Percentiles rank a stretch among this genome's conserved stretches.
phyloP scores from a whole-genome alignment of 53 echinoderm and acorn worm genomes.

The Astropecten irregularis region DNA sequence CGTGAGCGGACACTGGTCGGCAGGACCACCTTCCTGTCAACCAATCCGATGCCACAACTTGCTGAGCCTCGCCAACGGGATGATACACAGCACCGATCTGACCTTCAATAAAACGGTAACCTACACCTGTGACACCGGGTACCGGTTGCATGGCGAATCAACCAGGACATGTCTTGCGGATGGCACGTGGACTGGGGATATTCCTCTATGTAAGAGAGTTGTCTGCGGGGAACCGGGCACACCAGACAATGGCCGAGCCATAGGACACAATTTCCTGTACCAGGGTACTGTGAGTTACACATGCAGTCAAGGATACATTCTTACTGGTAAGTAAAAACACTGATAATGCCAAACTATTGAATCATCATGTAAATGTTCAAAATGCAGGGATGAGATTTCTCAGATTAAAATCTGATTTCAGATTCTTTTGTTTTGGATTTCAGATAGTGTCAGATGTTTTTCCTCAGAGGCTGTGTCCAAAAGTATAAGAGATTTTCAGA shows the following conservation, averaged over 20 bases:
- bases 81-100: slow-evolving; percentile 32
- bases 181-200: slow-evolving; percentile 65
- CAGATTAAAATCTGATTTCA: too few species aligned
- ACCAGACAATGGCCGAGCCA: slow-evolving; percentile 35
- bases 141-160: slow-evolving; percentile 27
- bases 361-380: too few species aligned
- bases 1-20: slow-evolving; percentile 56
- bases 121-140: slow-evolving; percentile 71
- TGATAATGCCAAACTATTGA: too few species aligned
- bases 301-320: slow-evolving; percentile 67
- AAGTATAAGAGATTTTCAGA: too few species aligned
- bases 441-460: too few species aligned
- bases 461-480: too few species aligned
- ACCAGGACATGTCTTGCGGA: slow-evolving; percentile 54
- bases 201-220: slow-evolving; percentile 59
- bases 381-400: too few species aligned
- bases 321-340: slow-evolving; percentile 47
- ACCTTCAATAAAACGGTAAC: slow-evolving; percentile 62
- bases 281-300: slow-evolving; percentile 20
- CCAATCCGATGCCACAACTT: slow-evolving; percentile 67
- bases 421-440: too few species aligned
- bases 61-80: slow-evolving; percentile 41
- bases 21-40: slow-evolving; percentile 44
- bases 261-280: slow-evolving; percentile 44
- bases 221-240: slow-evolving; percentile 61